Evolutionary conservation across 1,140 invertebrate genomes (phyloP), one percentile per base, ranked within the genome.

Genomic region (Caenorhabditis brenneri): DNA sequence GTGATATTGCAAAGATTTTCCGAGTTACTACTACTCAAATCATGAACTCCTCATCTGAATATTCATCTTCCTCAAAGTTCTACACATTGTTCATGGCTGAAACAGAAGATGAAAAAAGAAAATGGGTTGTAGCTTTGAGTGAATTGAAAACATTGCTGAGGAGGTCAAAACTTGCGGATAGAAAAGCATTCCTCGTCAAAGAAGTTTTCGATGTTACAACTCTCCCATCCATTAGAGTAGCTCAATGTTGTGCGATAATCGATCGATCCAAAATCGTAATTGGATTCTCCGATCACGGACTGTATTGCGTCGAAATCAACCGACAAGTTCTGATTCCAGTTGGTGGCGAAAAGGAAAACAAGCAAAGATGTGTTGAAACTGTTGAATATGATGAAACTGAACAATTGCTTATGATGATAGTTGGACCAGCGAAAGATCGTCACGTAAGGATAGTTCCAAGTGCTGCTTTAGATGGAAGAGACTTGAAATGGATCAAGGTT

Each of bases 1-100:
- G 97, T 90, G 97, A 99, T 93, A 96, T 99, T 92, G 96, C 97
- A 85, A 98, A 97, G 92, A 99, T 99, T 93, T 99, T 99, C 94
- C 95, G 96, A 93, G 96, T 99, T 92, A 94, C 93, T 79, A 89
- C 85, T 91, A 80, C 84, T 51, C 90, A 91, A 85, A 90, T 90
- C 58, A 36, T 65, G 58, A 39, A 39, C 15, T 42, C 55, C 0
- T 49, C 81, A 31, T 48, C 80, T 39, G 80, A 65, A 31, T 55
- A 80, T 9, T 81, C 81, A 19, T 55, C 83, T 19, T 65, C 84
- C 7, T 69, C 85, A 2, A 60, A 79, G 15, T 60, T 53, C 29
- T 51, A 80, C 69, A 88, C 89, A 10, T 80, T 90, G 22, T 74
- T 90, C 36, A 90, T 90, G 89, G 89, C 90, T 42, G 90, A 90